Evolutionary conservation across 1,140 invertebrate species (phyloP), one percentile per base, ranked within the genome.

Genomic region (Globodera ellingtonae): DNA sequence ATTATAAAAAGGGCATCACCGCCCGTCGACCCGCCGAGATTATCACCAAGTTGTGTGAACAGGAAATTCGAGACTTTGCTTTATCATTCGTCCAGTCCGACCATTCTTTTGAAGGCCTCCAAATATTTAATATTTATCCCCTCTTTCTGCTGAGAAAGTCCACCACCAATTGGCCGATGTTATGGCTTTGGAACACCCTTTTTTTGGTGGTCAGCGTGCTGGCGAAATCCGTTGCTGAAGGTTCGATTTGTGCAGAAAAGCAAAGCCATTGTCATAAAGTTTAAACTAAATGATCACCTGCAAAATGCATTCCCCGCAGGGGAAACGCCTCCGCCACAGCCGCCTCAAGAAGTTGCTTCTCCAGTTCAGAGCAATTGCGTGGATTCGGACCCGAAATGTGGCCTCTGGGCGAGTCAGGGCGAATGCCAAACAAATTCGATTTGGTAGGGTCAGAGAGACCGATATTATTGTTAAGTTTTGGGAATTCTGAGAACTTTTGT

Each of bases 381-480:
- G 21, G 87, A 89, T 81, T 83, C 87, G 13, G 87, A 89, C 75
- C 65, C 85, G 47, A 89, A 89, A 75, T 89, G 87, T 52, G 50
- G 85, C 13, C 81, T 89, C 70, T 89, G 87, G 87, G 87, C 87
- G 13, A 76, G 84, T 62, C 87, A 89, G 79, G 87, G 87, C 66
- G 87, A 89, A 84, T 89, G 87, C 75, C 81, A 84, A 66, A 80
- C 88, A 15, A 89, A 89, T 79, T 87, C 87, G 9, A 87, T 87
- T 48, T 89, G 89, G 86, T 87, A 7, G 8, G 35, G 7, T 35
- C 44, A 84, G 35, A 35, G 35, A 35, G 35, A 35, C 35, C 35
- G 35, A 35, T 35, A 3, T 35, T 35, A 3, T 35, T 35, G 35
- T 35, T 35, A 35, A 35, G 35, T 35, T 35, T 66, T 62, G 10